Conservation (phyloP, 1,140 invertebrate species). For the Eurosta solidaginis region DNA sequence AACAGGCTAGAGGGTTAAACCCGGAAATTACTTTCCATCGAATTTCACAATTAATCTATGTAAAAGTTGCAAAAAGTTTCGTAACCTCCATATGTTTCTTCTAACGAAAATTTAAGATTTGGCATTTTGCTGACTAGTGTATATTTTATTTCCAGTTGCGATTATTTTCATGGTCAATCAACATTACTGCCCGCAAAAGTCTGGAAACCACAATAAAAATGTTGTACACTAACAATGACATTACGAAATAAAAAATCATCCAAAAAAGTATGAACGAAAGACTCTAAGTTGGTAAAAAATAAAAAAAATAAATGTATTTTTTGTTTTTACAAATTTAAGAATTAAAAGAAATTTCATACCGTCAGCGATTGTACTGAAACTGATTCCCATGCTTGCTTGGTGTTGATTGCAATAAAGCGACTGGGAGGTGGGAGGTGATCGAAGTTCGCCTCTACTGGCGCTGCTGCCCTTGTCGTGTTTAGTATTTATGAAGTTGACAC, state of each 20-base stretch:
- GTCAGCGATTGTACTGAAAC: background rate
- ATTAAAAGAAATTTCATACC: constrained; percentile 9
- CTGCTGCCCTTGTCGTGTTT: background rate
- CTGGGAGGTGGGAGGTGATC: background rate
- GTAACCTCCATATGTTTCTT: no score
- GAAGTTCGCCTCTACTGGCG: background rate
- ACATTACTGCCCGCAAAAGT: no score
- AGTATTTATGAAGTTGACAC: background rate
- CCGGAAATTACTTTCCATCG: no score
- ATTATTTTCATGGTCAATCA: no score
- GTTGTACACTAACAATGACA: no score
- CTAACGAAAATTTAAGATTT: no score
- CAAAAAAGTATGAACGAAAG: background rate
- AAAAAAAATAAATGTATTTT: background rate
- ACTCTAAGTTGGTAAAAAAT: background rate
- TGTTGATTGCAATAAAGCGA: background rate
- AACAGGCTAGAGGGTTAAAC: no score
- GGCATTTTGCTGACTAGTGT: no score
- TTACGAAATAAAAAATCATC: background rate
- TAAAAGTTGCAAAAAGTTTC: no score
- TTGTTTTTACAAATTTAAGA: background rate
- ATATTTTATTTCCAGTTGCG: no score
- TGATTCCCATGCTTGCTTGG: background rate
- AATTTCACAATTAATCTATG: no score
- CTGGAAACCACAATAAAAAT: no score